phyloP scores from a whole-genome alignment of 1,140 invertebrate genomes.

The Eueides isabella region DNA sequence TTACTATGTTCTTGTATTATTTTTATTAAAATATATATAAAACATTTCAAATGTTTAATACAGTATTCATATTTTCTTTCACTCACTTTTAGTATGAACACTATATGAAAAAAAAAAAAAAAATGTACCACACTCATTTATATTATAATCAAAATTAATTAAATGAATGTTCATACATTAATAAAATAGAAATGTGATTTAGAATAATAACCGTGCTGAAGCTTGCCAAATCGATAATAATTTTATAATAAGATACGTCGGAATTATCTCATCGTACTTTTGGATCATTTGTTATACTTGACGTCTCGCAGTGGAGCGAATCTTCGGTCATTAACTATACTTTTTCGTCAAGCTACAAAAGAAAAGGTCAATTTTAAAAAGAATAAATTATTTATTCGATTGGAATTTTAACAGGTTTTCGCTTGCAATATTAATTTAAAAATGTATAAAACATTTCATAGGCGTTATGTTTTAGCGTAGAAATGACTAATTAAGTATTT shows the following conservation, averaged over 20 bases:
- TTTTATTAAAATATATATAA: too few relatives aligned
- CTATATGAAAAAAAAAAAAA: background rate
- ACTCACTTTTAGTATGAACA: background rate
- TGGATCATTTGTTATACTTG: constrained; percentile 69
- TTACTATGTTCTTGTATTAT: background rate
- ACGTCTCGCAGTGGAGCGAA: constrained; percentile 68
- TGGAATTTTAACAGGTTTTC: constrained; percentile 3
- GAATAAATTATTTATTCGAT: constrained; percentile 23
- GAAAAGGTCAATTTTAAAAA: constrained; percentile 16
- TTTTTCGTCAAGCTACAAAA: constrained; percentile 30
- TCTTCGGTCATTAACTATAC: constrained; percentile 45
- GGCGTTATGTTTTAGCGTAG: too few relatives aligned
- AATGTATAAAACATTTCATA: too few relatives aligned
- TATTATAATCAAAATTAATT: background rate
- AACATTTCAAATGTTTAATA: too few relatives aligned
- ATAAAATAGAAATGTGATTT: constrained; percentile 36
- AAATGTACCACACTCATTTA: background rate
- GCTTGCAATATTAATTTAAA: background rate
- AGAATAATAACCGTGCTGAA: constrained; percentile 66
- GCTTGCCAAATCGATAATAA: constrained; percentile 79
- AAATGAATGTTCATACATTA: background rate
- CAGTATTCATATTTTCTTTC: too few relatives aligned
- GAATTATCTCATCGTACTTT: constrained; percentile 61
- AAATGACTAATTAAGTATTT: too few relatives aligned
- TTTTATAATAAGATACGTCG: constrained; percentile 65